Evolutionary conservation across 92 coral and sea anemone species (phyloP).

Genomic region (Zoanthus sociatus): DNA sequence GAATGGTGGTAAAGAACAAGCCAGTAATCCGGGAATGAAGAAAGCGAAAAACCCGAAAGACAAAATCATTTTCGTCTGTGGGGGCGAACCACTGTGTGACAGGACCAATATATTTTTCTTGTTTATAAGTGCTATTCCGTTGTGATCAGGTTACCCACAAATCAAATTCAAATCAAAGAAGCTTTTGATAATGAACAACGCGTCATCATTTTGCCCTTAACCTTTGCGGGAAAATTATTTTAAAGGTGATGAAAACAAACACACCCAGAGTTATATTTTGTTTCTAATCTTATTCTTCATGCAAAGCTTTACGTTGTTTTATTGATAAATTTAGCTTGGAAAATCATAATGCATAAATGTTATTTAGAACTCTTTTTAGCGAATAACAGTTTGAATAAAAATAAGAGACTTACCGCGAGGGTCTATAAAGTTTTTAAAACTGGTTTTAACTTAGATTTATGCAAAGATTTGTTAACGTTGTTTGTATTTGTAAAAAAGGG

Average conservation of each 20-base stretch:
- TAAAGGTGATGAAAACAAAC: background rate
- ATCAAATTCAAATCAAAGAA: background rate
- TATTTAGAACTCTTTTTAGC: no score
- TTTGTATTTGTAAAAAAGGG: no score
- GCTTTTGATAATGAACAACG: background rate
- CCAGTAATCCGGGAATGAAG: constrained; percentile 30
- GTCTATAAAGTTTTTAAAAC: no score
- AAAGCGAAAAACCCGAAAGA: background rate
- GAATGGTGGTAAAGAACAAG: constrained; percentile 68
- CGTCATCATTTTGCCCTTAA: background rate
- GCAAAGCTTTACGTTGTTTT: background rate
- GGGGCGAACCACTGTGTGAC: background rate
- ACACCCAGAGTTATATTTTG: background rate
- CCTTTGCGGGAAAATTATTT: background rate
- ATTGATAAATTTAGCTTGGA: background rate
- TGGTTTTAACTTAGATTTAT: no score
- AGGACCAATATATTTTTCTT: background rate
- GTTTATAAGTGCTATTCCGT: background rate
- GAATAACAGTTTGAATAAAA: no score
- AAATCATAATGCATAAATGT: no score
- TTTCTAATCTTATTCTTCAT: background rate
- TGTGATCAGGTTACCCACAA: background rate
- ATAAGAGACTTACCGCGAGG: no score
- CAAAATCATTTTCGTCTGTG: constrained; percentile 2
- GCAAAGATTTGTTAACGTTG: no score